Evolutionary conservation across 2,797 vertebrate species (phyloP).

Genomic region (Xiphorhynchus erythropygius): DNA sequence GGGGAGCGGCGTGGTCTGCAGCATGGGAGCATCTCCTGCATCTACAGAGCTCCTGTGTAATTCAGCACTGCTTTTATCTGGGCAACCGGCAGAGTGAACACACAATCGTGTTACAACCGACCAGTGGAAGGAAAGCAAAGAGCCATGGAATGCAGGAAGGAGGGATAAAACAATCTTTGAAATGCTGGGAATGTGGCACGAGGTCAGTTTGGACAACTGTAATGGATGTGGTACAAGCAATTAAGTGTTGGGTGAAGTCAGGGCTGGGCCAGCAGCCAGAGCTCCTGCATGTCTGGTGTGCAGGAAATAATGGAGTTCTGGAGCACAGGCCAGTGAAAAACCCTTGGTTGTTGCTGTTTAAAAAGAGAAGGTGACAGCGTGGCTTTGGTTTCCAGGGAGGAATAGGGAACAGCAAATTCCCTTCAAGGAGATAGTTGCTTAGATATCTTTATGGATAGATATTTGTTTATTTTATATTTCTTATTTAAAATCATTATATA

Average conservation of each 20-base stretch:
- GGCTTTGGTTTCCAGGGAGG: background rate
- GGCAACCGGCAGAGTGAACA: background rate
- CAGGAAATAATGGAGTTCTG: slow-evolving; percentile 37
- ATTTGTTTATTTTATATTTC: background rate
- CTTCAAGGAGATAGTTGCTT: background rate
- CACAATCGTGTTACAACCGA: fast-evolving
- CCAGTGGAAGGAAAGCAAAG: background rate
- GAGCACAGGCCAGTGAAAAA: background rate
- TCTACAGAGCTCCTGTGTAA: background rate
- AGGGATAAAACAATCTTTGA: background rate
- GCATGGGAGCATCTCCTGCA: background rate
- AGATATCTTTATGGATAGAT: background rate
- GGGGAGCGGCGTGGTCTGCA: background rate
- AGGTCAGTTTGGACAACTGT: slow-evolving; percentile 5
- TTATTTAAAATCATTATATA: background rate
- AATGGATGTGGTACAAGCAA: slow-evolving; percentile 40
- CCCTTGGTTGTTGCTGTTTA: slow-evolving; percentile 1
- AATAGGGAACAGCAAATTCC: background rate
- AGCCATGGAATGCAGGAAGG: background rate
- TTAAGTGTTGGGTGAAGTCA: slow-evolving; percentile 63
- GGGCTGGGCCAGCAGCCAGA: slow-evolving; percentile 34
- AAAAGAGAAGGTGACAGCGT: background rate
- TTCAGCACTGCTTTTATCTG: background rate
- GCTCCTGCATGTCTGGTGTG: background rate
- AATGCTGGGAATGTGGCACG: background rate